Evolutionary conservation across 2,888 invertebrate genomes (phyloP), one percentile per base, ranked within the genome.

Genomic region (Euspilapteryx auroguttella): DNA sequence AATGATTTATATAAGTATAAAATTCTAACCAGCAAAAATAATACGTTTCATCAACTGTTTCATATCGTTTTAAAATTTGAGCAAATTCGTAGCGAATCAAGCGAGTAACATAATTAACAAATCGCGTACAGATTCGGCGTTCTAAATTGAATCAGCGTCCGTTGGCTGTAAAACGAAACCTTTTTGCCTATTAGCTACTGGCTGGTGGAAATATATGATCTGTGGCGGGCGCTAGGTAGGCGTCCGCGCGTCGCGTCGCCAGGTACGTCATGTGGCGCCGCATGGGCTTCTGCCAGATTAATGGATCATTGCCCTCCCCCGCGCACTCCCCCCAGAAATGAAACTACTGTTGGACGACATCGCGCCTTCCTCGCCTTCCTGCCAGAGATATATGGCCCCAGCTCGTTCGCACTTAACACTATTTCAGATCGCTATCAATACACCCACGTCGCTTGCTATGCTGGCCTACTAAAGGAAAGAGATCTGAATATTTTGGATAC

Each of bases 271-370:
- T 57, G 44, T 78, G 86, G 85, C 85, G 85, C 86, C 86, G 81
- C 80, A 77, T 83, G 84, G 85, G 84, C 85, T 85, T 83, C 82
- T 80, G 80, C 80, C 81, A 83, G 85, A 85, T 86, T 86, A 86
- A 86, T 86, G 86, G 86, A 85, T 85, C 84, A 83, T 83, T 84
- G 84, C 84, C 83, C 83, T 81, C 80, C 73, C 76, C 64, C 52
- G 50, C 43, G 47, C 43, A 47, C 45, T 46, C 45, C 49, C 42
- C 47, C 47, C 51, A 55, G 57, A 63, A 57, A 58, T 52, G 58
- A 59, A 62, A 63, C 63, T 65, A 65, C 65, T 63, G 64, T 61
- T 64, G 58, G 50, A 58, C 59, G 58, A 62, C 59, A 55, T 48
- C 51, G 49, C 54, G 54, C 49, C 55, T 63, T 62, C 57, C 59